phyloP scores from a whole-genome alignment of 2,888 invertebrate genomes.

The Cremastinae sp. region DNA sequence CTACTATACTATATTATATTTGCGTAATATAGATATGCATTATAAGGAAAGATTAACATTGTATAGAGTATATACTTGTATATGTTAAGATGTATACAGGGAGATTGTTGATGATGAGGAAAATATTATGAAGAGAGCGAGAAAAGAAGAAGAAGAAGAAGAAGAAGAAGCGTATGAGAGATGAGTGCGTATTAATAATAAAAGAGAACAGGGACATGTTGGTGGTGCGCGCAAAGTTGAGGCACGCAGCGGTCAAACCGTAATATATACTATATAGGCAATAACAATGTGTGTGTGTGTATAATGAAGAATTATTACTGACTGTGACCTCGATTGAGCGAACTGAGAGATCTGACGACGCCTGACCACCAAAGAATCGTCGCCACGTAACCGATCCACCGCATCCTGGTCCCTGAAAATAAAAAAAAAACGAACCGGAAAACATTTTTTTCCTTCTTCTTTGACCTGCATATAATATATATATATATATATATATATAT shows the following conservation, averaged over 20 bases:
- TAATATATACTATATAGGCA: no score
- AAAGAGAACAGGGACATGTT: neutral
- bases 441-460: neutral
- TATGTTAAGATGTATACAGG: no score
- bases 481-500: no score
- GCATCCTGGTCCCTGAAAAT: conserved; percentile 79
- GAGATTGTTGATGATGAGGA: neutral
- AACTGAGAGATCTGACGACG: conserved; percentile 80
- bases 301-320: conserved; percentile 73
- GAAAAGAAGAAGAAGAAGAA: neutral
- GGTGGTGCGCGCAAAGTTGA: no score
- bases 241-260: conserved; percentile 12
- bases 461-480: no score
- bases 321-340: conserved; percentile 80
- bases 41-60: no score
- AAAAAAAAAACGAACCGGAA: conserved; percentile 20
- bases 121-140: neutral
- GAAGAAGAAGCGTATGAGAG: neutral
- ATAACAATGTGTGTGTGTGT: no score
- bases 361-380: conserved; percentile 80
- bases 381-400: conserved; percentile 80
- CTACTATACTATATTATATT: no score
- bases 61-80: no score
- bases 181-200: no score
- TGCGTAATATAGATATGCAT: no score